Evolutionary conservation across 2,797 vertebrate species (phyloP).

Genomic region (Pseudopleuronectes americanus): DNA sequence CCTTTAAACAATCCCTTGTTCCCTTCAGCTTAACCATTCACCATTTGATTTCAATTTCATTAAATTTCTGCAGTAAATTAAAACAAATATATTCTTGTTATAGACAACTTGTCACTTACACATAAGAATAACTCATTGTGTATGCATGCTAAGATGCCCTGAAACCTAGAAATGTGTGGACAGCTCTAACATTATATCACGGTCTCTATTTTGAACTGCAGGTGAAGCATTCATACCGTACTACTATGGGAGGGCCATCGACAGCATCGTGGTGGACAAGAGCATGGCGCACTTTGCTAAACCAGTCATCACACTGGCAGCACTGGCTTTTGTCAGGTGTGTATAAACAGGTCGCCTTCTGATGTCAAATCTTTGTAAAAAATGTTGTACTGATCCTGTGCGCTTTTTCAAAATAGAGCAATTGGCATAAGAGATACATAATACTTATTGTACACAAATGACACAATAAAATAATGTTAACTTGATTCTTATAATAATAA

Average conservation of each 20-base stretch:
- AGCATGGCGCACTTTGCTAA: constrained; percentile 90
- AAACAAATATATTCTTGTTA: neutral
- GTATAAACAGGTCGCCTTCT: constrained; percentile 8
- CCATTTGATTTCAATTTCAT: no score
- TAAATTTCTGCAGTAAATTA: neutral
- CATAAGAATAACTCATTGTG: neutral
- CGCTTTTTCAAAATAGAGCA: neutral
- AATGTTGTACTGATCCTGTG: neutral
- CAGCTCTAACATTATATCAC: neutral
- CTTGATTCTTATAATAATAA: no score
- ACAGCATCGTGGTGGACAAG: constrained; percentile 91
- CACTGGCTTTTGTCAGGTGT: constrained; percentile 90
- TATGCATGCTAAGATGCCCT: no score
- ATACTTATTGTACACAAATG: no score
- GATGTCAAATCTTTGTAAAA: neutral
- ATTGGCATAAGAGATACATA: no score
- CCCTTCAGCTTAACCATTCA: neutral
- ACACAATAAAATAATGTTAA: no score
- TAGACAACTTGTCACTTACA: neutral
- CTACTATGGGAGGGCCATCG: constrained; percentile 92
- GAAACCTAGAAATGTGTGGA: no score
- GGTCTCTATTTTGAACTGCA: constrained; percentile 45
- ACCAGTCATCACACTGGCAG: constrained; percentile 82
- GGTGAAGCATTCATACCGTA: constrained; percentile 94
- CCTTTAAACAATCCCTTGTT: neutral